These are phyloP conservation scores for Cassiopea xamachana DNA, from an alignment of 30 jellyfish, hydroid and myxozoan species.

Conservation along the genomic window DNA sequence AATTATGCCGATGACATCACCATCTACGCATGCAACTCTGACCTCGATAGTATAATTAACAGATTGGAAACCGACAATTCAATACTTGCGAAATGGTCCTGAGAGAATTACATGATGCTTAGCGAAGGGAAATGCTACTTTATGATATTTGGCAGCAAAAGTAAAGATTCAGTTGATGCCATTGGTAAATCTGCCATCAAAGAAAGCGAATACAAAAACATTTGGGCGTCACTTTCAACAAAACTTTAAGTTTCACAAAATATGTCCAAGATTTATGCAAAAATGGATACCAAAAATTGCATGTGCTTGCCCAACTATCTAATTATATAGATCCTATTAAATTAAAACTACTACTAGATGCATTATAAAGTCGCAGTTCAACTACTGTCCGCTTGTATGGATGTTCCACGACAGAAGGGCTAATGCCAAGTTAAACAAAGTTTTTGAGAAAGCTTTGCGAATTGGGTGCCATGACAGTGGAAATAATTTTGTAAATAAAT, in stretches of 20 bases:
- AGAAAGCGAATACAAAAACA: conserved; percentile 1
- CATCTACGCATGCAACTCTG: conserved; percentile 5
- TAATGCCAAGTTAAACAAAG: not conserved
- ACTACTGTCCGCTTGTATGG: conserved; percentile 51
- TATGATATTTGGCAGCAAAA: conserved; percentile 6
- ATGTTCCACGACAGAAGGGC: conserved; percentile 31
- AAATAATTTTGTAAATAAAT: not conserved
- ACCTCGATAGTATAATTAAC: not conserved
- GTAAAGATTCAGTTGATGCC: not conserved
- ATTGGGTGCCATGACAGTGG: not conserved
- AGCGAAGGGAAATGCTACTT: not conserved
- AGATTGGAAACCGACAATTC: not conserved
- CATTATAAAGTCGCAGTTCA: conserved; percentile 28
- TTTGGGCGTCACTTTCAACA: not conserved
- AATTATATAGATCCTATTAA: not conserved
- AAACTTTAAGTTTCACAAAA: not conserved
- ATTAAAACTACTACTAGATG: not conserved
- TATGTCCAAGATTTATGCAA: not conserved
- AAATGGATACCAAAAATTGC: not conserved
- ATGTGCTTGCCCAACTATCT: conserved; percentile 28
- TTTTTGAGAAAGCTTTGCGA: not conserved
- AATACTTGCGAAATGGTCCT: not conserved
- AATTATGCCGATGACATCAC: conserved; percentile 18
- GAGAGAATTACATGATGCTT: not conserved
- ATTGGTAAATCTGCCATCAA: conserved; percentile 1